Percentiles rank a stretch among this genome's conserved stretches.
These are phyloP conservation scores for Allobates femoralis DNA, from an alignment of 2,797 vertebrate species.

Conservation along the genomic window DNA sequence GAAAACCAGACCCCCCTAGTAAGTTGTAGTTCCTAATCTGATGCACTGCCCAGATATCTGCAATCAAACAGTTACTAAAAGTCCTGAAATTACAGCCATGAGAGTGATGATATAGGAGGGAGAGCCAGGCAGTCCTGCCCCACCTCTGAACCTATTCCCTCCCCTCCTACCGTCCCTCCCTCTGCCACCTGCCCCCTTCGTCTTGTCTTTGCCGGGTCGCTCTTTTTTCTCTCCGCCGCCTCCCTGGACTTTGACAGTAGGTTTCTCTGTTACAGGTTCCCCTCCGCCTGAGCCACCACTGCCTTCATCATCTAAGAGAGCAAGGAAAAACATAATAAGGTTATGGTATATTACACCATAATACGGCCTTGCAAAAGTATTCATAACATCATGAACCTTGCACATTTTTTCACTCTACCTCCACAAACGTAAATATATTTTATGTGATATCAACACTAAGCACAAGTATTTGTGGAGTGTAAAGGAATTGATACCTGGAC, in stretches of 20 bases:
- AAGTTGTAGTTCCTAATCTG: not conserved
- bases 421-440: no score
- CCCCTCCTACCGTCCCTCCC: slow-evolving; percentile 57
- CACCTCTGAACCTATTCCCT: not conserved
- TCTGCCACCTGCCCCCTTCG: slow-evolving; percentile 60
- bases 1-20: not conserved
- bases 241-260: slow-evolving; percentile 51
- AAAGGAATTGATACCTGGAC: no score
- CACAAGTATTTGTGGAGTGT: no score
- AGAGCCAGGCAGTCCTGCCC: not conserved
- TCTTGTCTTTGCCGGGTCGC: slow-evolving; percentile 62
- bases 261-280: slow-evolving; percentile 76
- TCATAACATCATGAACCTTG: no score
- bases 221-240: slow-evolving; percentile 66
- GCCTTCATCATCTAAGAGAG: slow-evolving; percentile 67
- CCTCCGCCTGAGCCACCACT: slow-evolving; percentile 71
- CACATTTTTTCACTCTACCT: no score
- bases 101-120: not conserved
- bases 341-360: no score
- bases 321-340: not conserved
- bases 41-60: not conserved
- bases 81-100: not conserved
- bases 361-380: no score
- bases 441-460: no score
- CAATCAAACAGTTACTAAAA: slow-evolving; percentile 21